Conservation (phyloP, 1,140 invertebrate species). For the Drosophila kohkoa region DNA sequence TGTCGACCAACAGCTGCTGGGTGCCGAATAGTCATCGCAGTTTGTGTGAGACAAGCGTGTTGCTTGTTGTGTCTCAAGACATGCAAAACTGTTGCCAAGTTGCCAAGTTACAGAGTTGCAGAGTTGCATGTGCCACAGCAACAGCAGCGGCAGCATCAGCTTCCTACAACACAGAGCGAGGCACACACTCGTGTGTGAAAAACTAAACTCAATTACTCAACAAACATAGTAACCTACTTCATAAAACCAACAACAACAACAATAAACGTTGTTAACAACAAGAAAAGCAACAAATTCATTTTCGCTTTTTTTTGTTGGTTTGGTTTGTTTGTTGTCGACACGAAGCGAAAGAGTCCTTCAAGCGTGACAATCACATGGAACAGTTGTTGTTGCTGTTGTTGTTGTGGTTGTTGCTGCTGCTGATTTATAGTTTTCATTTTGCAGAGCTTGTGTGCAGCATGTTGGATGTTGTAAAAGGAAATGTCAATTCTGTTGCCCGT, state of each 20-base stretch:
- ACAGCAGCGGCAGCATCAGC: constrained; percentile 37
- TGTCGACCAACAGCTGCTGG: constrained; percentile 15
- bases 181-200: constrained; percentile 74
- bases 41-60: constrained; percentile 46
- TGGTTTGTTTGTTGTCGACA: constrained; percentile 30
- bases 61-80: constrained; percentile 53
- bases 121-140: constrained; percentile 62
- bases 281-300: constrained; percentile 81
- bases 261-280: constrained; percentile 75
- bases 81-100: constrained; percentile 56
- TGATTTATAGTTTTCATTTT: constrained; percentile 83
- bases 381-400: constrained; percentile 64
- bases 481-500: constrained; percentile 79
- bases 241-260: constrained; percentile 58
- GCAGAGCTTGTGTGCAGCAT: constrained; percentile 65
- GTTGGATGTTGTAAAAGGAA: constrained; percentile 82
- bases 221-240: constrained; percentile 83
- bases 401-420: constrained; percentile 52
- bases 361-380: constrained; percentile 81
- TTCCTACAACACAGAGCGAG: constrained; percentile 64
- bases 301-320: constrained; percentile 69
- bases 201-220: constrained; percentile 83
- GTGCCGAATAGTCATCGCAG: constrained; percentile 11
- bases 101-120: constrained; percentile 71
- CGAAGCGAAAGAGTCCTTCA: constrained; percentile 75